Evolutionary conservation across 2,797 vertebrate genomes (phyloP).

Genomic region (Myotis vivesi): DNA sequence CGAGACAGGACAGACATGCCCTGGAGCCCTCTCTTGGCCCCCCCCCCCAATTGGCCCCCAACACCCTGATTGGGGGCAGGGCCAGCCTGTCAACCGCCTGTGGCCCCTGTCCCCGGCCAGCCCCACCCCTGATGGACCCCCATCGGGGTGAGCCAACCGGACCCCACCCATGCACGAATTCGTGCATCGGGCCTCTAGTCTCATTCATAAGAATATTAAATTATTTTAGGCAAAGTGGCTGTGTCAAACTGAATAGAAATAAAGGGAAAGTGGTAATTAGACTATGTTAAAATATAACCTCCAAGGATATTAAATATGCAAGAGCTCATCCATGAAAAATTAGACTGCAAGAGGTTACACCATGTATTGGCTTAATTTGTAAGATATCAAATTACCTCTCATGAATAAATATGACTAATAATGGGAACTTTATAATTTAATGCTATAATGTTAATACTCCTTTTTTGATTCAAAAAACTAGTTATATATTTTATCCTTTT

Average conservation of each 20-base stretch:
- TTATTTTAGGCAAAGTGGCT: constrained; percentile 83
- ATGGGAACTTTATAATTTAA: constrained; percentile 85
- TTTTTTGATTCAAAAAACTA: constrained; percentile 80
- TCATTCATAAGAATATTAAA: constrained; percentile 83
- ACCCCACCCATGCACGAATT: too few relatives aligned
- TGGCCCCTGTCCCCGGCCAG: too few relatives aligned
- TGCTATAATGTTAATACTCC: constrained; percentile 83
- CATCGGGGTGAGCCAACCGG: too few relatives aligned
- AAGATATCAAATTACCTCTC: constrained; percentile 86
- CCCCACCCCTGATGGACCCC: too few relatives aligned
- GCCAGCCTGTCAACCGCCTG: too few relatives aligned
- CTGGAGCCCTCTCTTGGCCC: too few relatives aligned
- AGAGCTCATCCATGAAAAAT: constrained; percentile 87
- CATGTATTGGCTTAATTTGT: constrained; percentile 86
- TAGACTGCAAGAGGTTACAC: constrained; percentile 85
- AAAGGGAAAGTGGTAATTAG: constrained; percentile 86
- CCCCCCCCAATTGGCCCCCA: rapidly evolving
- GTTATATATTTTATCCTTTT: constrained; percentile 81
- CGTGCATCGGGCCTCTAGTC: not conserved
- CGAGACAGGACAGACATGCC: too few relatives aligned
- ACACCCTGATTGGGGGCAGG: too few relatives aligned
- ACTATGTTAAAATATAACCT: constrained; percentile 87
- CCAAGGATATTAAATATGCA: constrained; percentile 87
- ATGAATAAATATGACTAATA: constrained; percentile 88
- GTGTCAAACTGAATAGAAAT: constrained; percentile 84